These are phyloP conservation scores for Salvelinus alpinus DNA, from an alignment of 2,113 vertebrate genomes.

Conservation along the genomic window DNA sequence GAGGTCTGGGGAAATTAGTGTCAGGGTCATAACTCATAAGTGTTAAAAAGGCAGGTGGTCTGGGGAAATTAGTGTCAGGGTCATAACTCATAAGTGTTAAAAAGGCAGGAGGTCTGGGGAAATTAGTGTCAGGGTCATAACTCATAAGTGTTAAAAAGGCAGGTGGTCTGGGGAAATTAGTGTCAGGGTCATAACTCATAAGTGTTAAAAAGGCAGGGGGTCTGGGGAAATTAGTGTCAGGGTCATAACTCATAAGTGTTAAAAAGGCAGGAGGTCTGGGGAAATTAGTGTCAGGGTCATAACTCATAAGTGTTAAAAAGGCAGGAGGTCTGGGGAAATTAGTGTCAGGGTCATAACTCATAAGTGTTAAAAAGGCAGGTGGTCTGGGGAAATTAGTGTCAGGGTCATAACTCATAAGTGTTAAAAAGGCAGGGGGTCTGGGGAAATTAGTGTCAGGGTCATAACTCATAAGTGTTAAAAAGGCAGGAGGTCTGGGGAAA, in stretches of 20 bases:
- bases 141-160: slow-evolving; percentile 16
- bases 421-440: slow-evolving; percentile 4
- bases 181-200: slow-evolving; percentile 14
- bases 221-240: neutral
- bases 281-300: neutral
- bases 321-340: neutral
- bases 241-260: slow-evolving; percentile 16
- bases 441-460: neutral
- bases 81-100: slow-evolving; percentile 17
- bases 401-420: slow-evolving; percentile 17
- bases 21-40: slow-evolving; percentile 14
- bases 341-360: slow-evolving; percentile 16
- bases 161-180: neutral
- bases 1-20: neutral
- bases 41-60: slow-evolving; percentile 9
- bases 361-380: slow-evolving; percentile 7
- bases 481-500: neutral
- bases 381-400: neutral
- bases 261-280: slow-evolving; percentile 7
- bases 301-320: too few species aligned
- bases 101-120: slow-evolving; percentile 4
- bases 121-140: neutral
- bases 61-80: neutral
- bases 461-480: too few species aligned
- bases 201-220: slow-evolving; percentile 8